Evolutionary conservation across 2,113 vertebrate genomes (phyloP), one percentile per base, ranked within the genome.

Genomic region (Colistium nudipinnis): DNA sequence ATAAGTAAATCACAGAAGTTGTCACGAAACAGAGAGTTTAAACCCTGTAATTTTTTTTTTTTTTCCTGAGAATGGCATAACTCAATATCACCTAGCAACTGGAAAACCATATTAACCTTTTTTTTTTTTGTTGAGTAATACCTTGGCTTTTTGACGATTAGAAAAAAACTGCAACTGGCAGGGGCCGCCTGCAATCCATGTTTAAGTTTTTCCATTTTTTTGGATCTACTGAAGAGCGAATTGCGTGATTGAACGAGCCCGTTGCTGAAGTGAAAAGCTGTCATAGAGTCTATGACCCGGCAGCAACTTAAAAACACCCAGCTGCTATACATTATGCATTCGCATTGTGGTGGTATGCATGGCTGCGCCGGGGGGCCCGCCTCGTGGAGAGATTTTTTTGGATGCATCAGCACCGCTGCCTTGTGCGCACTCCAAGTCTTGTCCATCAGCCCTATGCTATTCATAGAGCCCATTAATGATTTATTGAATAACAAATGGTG

Each of bases 401-500:
- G 91, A 90, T 88, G 90, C 83, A 83, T 92, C 90, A 90, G 88
- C 92, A 86, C 44, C 66, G 30, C 31, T 19, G 70, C 65, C 59
- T 52, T 51, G 82, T 71, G 59, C 62, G 55, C 66, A 31, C 71
- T 76, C 65, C n/a, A 49, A 62, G 78, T 82, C 78, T 54, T 87
- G 86, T 89, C 89, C 88, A 73, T 89, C 87, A 89, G 35, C 45
- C 61, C 64, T 56, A 36, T 43, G 83, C 88, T 92, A 91, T 92
- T 92, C 92, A 92, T 87, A 89, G 89, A 88, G 60, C 68, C 75
- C 83, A 90, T 93, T 87, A 92, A 92, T 92, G 92, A 93, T 93
- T 93, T 92, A 93, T 92, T 90, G 89, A 93, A 91, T 90, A 89
- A 90, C 87, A 89, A 89, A 91, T 91, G 45, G 77, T 82, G 83